A percentile compares a stretch with the other conserved stretches of the same genome.
These are phyloP conservation scores for Drosophila buzzatii DNA, from an alignment of 2,888 invertebrate species.

Conservation along the genomic window DNA sequence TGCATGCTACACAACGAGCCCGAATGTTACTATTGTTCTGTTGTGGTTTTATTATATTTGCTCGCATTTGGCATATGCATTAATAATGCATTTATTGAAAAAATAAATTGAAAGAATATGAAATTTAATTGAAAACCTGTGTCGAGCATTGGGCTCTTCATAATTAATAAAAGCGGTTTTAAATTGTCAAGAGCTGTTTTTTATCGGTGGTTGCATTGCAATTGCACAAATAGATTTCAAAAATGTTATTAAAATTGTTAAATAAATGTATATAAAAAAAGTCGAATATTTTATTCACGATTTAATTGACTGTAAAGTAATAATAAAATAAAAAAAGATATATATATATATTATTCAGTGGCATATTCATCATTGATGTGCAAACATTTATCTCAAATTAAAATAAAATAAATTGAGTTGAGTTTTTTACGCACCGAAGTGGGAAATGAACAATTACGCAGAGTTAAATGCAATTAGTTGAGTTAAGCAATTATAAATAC, in stretches of 20 bases:
- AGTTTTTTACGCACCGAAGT: not conserved
- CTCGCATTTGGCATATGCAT: conserved; percentile 13
- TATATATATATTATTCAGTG: not conserved
- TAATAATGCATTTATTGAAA: conserved; percentile 25
- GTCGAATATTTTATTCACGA: conserved; percentile 14
- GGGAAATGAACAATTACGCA: conserved; percentile 7
- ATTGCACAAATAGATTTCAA: conserved; percentile 6
- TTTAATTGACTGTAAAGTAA: conserved; percentile 45
- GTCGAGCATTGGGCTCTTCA: conserved; percentile 28
- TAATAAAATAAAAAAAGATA: not conserved
- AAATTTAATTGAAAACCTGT: conserved; percentile 56
- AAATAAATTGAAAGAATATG: conserved; percentile 35
- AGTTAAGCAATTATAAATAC: conserved; percentile 5
- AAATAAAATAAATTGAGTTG: conserved; percentile 4
- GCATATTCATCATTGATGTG: not conserved
- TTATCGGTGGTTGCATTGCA: conserved; percentile 71
- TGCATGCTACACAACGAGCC: conserved; percentile 21
- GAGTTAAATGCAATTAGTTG: conserved; percentile 50
- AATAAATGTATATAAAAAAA: conserved; percentile 10
- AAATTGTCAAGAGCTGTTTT: conserved; percentile 67
- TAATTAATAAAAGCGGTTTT: conserved; percentile 40
- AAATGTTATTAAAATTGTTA: conserved; percentile 13
- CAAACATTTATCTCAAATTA: not conserved
- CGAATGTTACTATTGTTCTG: conserved; percentile 1
- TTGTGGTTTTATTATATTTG: conserved; percentile 4